A percentile compares a stretch with the other conserved stretches of the same genome.
Evolutionary conservation across 2,797 vertebrate genomes (phyloP).

Genomic region (Perodicticus potto): DNA sequence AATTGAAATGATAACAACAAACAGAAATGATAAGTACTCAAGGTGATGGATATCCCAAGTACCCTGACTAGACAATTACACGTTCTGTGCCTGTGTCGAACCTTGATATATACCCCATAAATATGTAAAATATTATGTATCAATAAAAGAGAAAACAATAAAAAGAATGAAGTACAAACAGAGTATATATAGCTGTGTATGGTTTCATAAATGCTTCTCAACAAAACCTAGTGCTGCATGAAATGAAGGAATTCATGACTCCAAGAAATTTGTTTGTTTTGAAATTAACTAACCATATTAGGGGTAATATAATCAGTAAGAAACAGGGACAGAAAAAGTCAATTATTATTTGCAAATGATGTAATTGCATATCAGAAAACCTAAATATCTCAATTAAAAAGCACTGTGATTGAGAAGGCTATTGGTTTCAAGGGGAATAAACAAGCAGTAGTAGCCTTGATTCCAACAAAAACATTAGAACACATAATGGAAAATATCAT

Average conservation of each 20-base stretch:
- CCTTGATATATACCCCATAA: not conserved
- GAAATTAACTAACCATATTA: constrained; percentile 13
- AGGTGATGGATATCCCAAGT: not conserved
- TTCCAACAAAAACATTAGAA: not conserved
- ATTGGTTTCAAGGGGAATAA: not conserved
- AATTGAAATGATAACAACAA: too few relatives aligned
- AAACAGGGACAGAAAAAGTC: not conserved
- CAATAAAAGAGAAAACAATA: not conserved
- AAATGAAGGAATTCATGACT: constrained; percentile 47
- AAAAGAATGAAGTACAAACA: not conserved
- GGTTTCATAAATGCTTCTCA: not conserved
- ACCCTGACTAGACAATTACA: not conserved
- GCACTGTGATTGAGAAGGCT: not conserved
- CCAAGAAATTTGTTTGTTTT: constrained; percentile 6
- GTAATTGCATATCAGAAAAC: not conserved
- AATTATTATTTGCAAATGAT: constrained; percentile 34
- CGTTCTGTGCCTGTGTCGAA: not conserved
- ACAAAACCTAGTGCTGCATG: not conserved
- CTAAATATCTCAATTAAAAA: constrained; percentile 35
- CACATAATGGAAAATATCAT: not conserved
- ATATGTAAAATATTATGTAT: not conserved
- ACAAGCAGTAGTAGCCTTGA: not conserved
- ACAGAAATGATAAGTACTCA: too few relatives aligned
- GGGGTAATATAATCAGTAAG: constrained; percentile 9
- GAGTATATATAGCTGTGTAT: not conserved